phyloP scores from a whole-genome alignment of 1,140 invertebrate genomes.

The Phthorimaea operculella region DNA sequence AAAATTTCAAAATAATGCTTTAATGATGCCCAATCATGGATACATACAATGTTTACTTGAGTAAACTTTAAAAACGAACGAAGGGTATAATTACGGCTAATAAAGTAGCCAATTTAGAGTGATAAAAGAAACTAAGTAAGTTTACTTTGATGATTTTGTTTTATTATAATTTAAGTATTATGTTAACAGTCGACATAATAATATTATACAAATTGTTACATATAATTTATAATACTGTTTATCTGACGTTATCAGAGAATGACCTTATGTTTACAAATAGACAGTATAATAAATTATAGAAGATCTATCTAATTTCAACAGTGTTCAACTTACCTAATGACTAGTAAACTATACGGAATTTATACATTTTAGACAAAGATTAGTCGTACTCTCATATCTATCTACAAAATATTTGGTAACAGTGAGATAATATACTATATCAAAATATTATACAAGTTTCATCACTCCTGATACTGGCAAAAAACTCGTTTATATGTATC shows the following conservation, averaged over 20 bases:
- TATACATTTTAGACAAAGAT: constrained; percentile 31
- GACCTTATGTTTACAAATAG: constrained; percentile 2
- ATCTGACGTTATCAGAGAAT: neutral
- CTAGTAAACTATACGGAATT: constrained; percentile 50
- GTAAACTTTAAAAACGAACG: neutral
- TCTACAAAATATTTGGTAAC: constrained; percentile 67
- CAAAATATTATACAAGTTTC: constrained; percentile 49
- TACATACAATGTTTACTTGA: neutral
- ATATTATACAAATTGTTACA: constrained; percentile 8
- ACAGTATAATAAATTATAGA: constrained; percentile 23
- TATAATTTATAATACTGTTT: constrained; percentile 10
- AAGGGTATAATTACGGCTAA: neutral
- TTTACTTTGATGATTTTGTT: constrained; percentile 21
- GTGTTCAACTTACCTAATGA: constrained; percentile 55
- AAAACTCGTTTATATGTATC: constrained; percentile 39
- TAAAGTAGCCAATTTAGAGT: neutral
- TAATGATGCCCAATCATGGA: neutral
- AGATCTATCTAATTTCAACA: constrained; percentile 42
- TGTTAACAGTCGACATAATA: constrained; percentile 34
- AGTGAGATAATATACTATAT: constrained; percentile 62
- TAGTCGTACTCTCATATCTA: constrained; percentile 32
- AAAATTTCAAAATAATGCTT: constrained; percentile 4
- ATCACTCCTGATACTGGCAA: constrained; percentile 51
- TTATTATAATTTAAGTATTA: constrained; percentile 39
- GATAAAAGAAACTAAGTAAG: neutral